Percentiles rank a stretch among this genome's conserved stretches.
Conservation (phyloP, 2,888 invertebrate genomes). For the Podabrus alpinus region DNA sequence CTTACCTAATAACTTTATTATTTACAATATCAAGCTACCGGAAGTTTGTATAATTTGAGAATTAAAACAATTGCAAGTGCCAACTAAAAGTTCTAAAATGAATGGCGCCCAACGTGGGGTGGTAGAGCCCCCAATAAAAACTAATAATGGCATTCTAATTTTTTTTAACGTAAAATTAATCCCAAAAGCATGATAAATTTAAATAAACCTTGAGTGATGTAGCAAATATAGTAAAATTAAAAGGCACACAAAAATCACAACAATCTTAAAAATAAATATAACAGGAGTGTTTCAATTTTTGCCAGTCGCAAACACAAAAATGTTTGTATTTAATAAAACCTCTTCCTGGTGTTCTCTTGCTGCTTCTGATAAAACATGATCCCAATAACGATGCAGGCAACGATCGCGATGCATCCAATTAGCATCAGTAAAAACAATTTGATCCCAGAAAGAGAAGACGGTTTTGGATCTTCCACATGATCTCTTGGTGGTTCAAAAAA, state of each 20-base stretch:
- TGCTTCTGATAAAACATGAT: conserved; percentile 93
- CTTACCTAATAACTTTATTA: conserved; percentile 5
- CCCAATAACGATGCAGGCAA: conserved; percentile 83
- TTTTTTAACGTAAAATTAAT: background rate
- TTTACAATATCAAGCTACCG: conserved; percentile 8
- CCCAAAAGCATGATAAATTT: background rate
- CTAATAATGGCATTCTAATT: background rate
- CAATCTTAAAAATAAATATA: background rate
- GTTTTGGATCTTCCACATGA: conserved; percentile 85
- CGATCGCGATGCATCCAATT: conserved; percentile 78
- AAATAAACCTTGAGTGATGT: conserved; percentile 8
- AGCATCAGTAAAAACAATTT: conserved; percentile 90
- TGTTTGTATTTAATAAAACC: conserved; percentile 67
- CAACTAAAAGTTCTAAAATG: background rate
- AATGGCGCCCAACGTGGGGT: background rate
- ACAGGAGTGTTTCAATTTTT: background rate
- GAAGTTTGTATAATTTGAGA: background rate
- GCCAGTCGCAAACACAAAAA: background rate
- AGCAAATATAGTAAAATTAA: conserved; percentile 1
- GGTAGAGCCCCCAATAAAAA: background rate
- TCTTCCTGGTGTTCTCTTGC: conserved; percentile 85
- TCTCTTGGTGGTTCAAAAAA: conserved; percentile 90
- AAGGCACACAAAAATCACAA: conserved; percentile 19
- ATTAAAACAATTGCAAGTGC: background rate
- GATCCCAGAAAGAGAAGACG: conserved; percentile 82